Conservation (phyloP, 2,797 vertebrate genomes). For the Denticeps clupeoides region DNA sequence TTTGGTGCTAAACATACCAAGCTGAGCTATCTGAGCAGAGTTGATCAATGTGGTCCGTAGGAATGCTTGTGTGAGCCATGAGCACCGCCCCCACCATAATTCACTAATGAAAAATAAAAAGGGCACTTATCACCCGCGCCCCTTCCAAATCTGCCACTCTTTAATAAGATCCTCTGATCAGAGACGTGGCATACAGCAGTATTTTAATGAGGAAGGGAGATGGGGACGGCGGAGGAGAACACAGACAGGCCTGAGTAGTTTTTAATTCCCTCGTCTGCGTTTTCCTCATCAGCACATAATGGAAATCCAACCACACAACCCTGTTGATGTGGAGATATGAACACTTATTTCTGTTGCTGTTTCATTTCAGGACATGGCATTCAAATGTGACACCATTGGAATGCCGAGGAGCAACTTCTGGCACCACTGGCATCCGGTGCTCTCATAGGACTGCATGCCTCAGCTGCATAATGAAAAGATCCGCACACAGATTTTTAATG, state of each 20-base stretch:
- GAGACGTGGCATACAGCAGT: slow-evolving; percentile 7
- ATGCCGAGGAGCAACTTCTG: not conserved
- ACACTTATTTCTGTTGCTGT: slow-evolving; percentile 4
- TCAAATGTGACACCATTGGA: not conserved
- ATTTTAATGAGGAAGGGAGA: slow-evolving; percentile 6
- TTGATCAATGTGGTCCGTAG: no score
- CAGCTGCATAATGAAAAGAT: not conserved
- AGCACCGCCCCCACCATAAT: no score
- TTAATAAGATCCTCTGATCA: slow-evolving; percentile 35
- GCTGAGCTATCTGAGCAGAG: no score
- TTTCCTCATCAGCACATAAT: slow-evolving; percentile 22
- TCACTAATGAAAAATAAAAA: slow-evolving; percentile 22
- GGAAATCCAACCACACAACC: slow-evolving; percentile 14
- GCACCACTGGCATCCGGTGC: not conserved
- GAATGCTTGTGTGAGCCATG: no score
- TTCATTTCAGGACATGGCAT: not conserved
- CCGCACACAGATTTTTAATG: not conserved
- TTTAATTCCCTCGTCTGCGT: slow-evolving; percentile 19
- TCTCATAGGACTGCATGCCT: not conserved
- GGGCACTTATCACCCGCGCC: slow-evolving; percentile 29
- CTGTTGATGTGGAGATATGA: not conserved
- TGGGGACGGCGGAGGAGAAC: slow-evolving; percentile 5
- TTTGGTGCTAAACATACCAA: no score
- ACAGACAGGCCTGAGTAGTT: slow-evolving; percentile 24
- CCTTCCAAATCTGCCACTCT: slow-evolving; percentile 17